Conservation (phyloP, 2,797 vertebrate species). For the Pteropus rufus region DNA sequence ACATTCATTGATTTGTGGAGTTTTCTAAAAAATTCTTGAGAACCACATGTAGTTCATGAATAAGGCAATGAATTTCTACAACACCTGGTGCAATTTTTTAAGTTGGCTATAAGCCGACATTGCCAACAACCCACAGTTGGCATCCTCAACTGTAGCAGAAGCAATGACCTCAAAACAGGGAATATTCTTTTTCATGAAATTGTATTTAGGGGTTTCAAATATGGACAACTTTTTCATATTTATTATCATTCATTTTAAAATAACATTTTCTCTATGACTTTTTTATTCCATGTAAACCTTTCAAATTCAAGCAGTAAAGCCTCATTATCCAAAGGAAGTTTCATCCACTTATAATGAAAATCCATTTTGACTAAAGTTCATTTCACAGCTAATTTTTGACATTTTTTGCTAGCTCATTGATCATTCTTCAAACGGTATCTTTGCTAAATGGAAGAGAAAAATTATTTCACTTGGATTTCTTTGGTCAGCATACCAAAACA, state of each 20-base stretch:
- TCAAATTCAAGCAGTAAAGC: background rate
- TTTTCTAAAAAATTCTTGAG: background rate
- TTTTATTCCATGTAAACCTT: background rate
- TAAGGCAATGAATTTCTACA: background rate
- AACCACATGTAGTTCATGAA: background rate
- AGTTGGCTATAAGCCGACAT: background rate
- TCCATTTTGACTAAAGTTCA: constrained; percentile 13
- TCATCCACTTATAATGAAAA: constrained; percentile 27
- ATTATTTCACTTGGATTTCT: constrained; percentile 2
- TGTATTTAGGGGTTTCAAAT: background rate
- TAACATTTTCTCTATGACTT: background rate
- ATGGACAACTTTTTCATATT: background rate
- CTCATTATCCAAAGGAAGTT: constrained; percentile 2
- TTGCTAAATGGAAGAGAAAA: background rate
- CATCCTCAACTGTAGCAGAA: background rate
- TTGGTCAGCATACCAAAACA: background rate
- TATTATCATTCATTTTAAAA: background rate
- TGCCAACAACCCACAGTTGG: background rate
- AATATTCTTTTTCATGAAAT: background rate
- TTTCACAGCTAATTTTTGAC: constrained; percentile 25
- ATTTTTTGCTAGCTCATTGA: background rate
- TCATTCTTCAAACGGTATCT: constrained; percentile 9
- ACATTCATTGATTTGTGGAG: background rate
- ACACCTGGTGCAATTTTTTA: background rate
- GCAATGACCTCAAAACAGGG: background rate